Evolutionary conservation across 2,113 vertebrate genomes (phyloP).

Genomic region (Microcebus lehilahytsara): DNA sequence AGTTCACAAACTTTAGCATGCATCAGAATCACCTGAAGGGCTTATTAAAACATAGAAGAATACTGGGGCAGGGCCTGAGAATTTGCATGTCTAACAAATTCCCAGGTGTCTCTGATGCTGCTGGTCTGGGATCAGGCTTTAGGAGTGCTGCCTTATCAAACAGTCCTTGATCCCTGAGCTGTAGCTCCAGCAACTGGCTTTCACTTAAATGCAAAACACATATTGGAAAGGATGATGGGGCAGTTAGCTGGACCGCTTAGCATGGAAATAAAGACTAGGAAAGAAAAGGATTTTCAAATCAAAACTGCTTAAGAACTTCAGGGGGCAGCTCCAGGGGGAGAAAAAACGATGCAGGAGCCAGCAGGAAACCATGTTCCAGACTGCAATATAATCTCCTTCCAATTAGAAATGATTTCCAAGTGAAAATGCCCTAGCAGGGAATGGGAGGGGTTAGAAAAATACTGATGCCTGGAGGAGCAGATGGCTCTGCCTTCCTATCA

Average conservation of each 20-base stretch:
- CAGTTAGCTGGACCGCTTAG: not conserved
- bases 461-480: constrained; percentile 74
- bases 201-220: not conserved
- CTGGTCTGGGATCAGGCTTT: not conserved
- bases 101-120: not conserved
- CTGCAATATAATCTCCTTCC: constrained; percentile 62
- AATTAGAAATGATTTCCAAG: constrained; percentile 77
- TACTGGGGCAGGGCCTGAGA: not conserved
- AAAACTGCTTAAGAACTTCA: constrained; percentile 56
- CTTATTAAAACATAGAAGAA: not conserved
- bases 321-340: constrained; percentile 38
- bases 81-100: not conserved
- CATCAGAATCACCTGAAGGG: not conserved
- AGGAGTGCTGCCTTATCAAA: not conserved
- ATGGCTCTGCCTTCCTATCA: constrained; percentile 78
- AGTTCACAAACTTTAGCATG: not conserved
- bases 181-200: not conserved
- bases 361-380: constrained; percentile 67
- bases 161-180: not conserved
- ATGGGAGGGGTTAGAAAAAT: constrained; percentile 75
- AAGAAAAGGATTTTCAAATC: constrained; percentile 57
- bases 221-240: not conserved
- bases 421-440: constrained; percentile 71
- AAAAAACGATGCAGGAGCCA: constrained; percentile 5
- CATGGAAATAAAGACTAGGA: constrained; percentile 22